These are phyloP conservation scores for Drosophila mayri DNA, from an alignment of 1,140 invertebrate species.

Conservation along the genomic window DNA sequence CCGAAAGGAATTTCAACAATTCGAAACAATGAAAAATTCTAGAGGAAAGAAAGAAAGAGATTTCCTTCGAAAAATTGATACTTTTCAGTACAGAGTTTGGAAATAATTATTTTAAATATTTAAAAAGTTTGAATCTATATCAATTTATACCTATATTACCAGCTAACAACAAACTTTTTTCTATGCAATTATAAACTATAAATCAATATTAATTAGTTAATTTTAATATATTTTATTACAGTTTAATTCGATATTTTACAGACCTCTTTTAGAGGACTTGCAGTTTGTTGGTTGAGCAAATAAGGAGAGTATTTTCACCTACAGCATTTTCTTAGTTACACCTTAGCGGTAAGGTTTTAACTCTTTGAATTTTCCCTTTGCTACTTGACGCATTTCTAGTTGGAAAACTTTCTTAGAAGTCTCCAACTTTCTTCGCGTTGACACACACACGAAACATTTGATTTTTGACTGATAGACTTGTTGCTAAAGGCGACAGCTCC, in stretches of 20 bases:
- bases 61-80: background rate
- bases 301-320: background rate
- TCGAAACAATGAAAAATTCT: conserved; percentile 13
- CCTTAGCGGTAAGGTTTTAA: background rate
- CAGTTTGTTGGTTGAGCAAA: conserved; percentile 13
- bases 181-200: too few relatives aligned
- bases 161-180: too few relatives aligned
- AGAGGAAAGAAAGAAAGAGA: background rate
- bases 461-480: conserved; percentile 79
- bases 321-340: too few relatives aligned
- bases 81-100: background rate
- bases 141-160: too few relatives aligned
- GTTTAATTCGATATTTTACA: background rate
- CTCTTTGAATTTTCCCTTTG: background rate
- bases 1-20: conserved; percentile 40
- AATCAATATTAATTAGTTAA: too few relatives aligned
- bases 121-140: too few relatives aligned
- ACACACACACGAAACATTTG: conserved; percentile 44
- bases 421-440: conserved; percentile 18
- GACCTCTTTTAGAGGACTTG: conserved; percentile 15
- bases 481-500: conserved; percentile 62
- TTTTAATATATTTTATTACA: too few relatives aligned
- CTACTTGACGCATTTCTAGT: conserved; percentile 9
- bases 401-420: conserved; percentile 20
- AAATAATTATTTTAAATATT: background rate